A percentile compares a stretch with the other conserved stretches of the same genome.
These are phyloP conservation scores for Rhyacichthys aspro DNA, from an alignment of 2,797 vertebrate species.

Conservation along the genomic window DNA sequence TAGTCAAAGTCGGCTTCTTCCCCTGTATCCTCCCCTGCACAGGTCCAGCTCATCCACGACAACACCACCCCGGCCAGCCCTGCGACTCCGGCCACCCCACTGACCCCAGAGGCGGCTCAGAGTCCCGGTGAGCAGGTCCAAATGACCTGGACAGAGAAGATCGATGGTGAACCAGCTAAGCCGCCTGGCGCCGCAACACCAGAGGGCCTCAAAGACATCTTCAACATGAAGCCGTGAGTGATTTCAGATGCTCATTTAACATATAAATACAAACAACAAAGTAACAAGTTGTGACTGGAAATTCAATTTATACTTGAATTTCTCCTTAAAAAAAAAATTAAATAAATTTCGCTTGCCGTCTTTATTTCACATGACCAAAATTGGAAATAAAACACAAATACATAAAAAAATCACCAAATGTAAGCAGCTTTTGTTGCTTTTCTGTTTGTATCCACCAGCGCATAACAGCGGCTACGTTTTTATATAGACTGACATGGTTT, in stretches of 20 bases:
- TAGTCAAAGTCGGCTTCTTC: slow-evolving; percentile 80
- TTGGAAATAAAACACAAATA: too few species aligned
- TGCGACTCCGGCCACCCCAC: slow-evolving; percentile 86
- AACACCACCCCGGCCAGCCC: slow-evolving; percentile 89
- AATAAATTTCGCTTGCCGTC: too few species aligned
- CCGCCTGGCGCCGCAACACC: slow-evolving; percentile 88
- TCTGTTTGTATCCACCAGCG: too few species aligned
- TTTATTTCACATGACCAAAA: too few species aligned
- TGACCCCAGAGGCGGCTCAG: slow-evolving; percentile 84
- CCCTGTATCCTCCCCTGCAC: slow-evolving; percentile 74
- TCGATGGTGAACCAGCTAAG: slow-evolving; percentile 88
- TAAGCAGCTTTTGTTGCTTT: too few species aligned
- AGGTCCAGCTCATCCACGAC: slow-evolving; percentile 98
- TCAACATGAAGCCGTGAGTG: slow-evolving; percentile 99
- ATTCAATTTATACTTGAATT: too few species aligned
- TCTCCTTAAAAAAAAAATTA: too few species aligned
- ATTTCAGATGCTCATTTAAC: slow-evolving; percentile 28
- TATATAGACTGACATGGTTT: too few species aligned
- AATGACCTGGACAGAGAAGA: slow-evolving; percentile 98
- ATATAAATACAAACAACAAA: neutral
- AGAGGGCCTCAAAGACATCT: slow-evolving; percentile 95
- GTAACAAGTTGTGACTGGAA: too few species aligned
- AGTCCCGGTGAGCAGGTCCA: slow-evolving; percentile 92
- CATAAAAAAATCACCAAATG: too few species aligned
- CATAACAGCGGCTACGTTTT: too few species aligned